A percentile compares a stretch with the other conserved stretches of the same genome.
Evolutionary conservation across 2,113 vertebrate genomes (phyloP).

Genomic region (Furnarius figulus): DNA sequence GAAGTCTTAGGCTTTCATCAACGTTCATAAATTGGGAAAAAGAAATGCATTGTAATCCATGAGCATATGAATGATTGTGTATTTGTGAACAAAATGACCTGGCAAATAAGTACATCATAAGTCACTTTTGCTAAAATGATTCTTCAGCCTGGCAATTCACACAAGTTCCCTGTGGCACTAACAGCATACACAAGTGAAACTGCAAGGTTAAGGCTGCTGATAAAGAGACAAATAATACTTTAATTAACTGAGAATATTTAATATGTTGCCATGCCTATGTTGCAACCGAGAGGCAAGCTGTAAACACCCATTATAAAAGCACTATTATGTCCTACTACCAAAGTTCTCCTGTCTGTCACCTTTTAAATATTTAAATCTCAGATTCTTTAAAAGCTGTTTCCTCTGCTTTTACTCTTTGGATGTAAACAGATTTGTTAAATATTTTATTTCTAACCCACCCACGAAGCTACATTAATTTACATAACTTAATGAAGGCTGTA

Average conservation of each 20-base stretch:
- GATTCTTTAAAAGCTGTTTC: constrained; percentile 46
- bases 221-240: not conserved
- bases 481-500: constrained; percentile 59
- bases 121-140: constrained; percentile 1
- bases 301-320: not conserved
- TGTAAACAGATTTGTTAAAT: constrained; percentile 58
- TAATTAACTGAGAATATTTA: not conserved
- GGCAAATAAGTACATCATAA: not conserved
- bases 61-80: not conserved
- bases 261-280: not conserved
- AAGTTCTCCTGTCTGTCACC: not conserved
- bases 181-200: not conserved
- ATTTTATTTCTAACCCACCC: constrained; percentile 57
- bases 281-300: not conserved
- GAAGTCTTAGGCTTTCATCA: not conserved
- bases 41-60: not conserved
- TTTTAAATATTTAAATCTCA: constrained; percentile 51
- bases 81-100: constrained; percentile 2
- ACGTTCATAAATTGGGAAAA: not conserved
- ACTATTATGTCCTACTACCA: not conserved
- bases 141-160: not conserved
- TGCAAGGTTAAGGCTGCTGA: not conserved
- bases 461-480: constrained; percentile 56
- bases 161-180: not conserved
- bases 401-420: not conserved